Percentiles rank a stretch among this genome's conserved stretches.
These are phyloP conservation scores for Epinotia ramella DNA, from an alignment of 2,888 invertebrate genomes.

Conservation along the genomic window DNA sequence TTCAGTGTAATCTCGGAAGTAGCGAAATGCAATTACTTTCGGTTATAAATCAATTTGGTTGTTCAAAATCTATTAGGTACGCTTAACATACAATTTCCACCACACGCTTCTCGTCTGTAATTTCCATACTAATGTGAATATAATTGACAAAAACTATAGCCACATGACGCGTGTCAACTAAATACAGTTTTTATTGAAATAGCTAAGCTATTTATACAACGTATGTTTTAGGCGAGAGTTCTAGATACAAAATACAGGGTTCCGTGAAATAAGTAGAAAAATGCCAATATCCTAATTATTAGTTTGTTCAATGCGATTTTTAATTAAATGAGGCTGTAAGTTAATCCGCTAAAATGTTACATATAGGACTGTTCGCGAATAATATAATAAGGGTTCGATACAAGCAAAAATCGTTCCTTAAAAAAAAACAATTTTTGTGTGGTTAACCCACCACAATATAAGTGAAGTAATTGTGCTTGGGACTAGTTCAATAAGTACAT, in stretches of 20 bases:
- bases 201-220: conserved; percentile 2
- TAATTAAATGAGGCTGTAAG: too few relatives aligned
- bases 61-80: neutral
- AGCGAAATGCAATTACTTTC: conserved; percentile 17
- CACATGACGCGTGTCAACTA: conserved; percentile 55
- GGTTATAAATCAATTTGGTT: conserved; percentile 23
- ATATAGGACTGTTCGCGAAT: too few relatives aligned
- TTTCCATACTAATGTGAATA: conserved; percentile 63
- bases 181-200: conserved; percentile 19
- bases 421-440: too few relatives aligned
- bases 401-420: too few relatives aligned
- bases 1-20: neutral
- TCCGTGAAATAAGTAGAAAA: neutral
- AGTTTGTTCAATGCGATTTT: too few relatives aligned
- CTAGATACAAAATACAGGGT: neutral
- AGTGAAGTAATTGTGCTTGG: too few relatives aligned
- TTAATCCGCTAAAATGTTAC: too few relatives aligned
- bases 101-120: neutral
- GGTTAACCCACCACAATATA: too few relatives aligned
- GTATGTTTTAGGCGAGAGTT: neutral
- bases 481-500: too few relatives aligned
- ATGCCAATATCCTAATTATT: neutral
- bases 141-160: conserved; percentile 60
- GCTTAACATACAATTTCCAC: neutral
- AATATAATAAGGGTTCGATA: too few relatives aligned